A percentile compares a stretch with the other conserved stretches of the same genome.
These are phyloP conservation scores for Lamellibrachia luymesi DNA, from an alignment of 1,140 invertebrate genomes.

Conservation along the genomic window DNA sequence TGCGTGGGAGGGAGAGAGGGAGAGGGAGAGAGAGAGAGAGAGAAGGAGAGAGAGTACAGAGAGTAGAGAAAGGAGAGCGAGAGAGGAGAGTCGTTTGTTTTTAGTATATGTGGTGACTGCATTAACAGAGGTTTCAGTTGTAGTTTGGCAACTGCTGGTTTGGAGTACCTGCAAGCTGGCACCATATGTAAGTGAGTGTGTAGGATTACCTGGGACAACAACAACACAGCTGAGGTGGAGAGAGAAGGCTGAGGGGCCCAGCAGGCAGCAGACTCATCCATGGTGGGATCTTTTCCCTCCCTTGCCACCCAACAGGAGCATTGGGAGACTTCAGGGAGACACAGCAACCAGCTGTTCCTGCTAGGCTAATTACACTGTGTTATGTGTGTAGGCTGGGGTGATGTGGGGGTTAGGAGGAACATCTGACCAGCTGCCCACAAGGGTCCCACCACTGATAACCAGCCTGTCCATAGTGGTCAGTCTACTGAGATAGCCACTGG, in stretches of 20 bases:
- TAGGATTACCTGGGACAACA: background rate
- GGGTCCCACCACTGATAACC: background rate
- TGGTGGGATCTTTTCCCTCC: background rate
- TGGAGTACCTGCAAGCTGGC: background rate
- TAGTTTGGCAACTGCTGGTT: background rate
- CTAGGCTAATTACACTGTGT: background rate
- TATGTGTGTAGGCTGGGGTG: background rate
- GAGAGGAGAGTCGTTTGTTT: background rate
- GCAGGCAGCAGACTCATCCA: background rate
- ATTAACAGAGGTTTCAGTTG: background rate
- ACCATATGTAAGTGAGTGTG: background rate
- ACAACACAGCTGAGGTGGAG: background rate
- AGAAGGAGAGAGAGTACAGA: too few relatives aligned
- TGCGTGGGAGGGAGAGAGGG: too few relatives aligned
- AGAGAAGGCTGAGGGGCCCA: background rate
- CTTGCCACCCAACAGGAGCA: too few relatives aligned
- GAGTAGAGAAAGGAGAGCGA: background rate
- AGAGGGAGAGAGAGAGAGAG: too few relatives aligned
- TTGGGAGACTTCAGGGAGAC: background rate
- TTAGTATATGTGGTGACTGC: background rate
- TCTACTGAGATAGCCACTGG: background rate
- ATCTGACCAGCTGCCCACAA: background rate
- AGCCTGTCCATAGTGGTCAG: background rate
- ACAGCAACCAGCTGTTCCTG: background rate
- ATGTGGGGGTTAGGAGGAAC: background rate